phyloP scores from a whole-genome alignment of 2,888 invertebrate genomes.

The Beris chalybata region DNA sequence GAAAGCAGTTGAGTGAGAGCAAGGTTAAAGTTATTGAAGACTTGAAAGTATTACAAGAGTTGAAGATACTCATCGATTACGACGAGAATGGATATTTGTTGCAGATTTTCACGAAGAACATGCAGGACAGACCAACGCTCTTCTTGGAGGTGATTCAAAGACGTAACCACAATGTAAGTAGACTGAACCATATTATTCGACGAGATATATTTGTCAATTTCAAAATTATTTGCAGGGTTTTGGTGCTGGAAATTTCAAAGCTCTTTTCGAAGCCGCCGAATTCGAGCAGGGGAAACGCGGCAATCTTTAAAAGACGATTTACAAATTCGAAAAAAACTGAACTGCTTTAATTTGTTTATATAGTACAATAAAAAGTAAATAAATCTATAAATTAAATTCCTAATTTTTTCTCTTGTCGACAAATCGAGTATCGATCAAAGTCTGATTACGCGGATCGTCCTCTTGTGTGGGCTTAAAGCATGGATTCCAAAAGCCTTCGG shows the following conservation, averaged over 20 bases:
- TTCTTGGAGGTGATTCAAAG: conserved; percentile 97
- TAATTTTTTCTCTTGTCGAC: conserved; percentile 34
- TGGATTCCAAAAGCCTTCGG: conserved; percentile 54
- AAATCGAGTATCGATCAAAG: conserved; percentile 48
- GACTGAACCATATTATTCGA: neutral
- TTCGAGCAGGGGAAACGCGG: conserved; percentile 91
- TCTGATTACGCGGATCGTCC: conserved; percentile 50
- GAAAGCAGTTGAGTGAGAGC: conserved; percentile 73
- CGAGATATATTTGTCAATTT: neutral
- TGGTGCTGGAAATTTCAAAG: conserved; percentile 98
- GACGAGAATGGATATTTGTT: conserved; percentile 97
- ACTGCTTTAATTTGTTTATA: conserved; percentile 5
- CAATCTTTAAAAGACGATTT: conserved; percentile 69
- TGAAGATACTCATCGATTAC: conserved; percentile 94
- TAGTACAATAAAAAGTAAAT: conserved; percentile 3
- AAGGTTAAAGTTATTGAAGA: conserved; percentile 85
- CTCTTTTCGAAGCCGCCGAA: conserved; percentile 96
- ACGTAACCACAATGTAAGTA: conserved; percentile 84
- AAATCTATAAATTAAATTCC: conserved; percentile 17
- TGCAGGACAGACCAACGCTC: conserved; percentile 95
- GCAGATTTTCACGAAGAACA: conserved; percentile 95
- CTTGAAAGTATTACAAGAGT: conserved; percentile 75
- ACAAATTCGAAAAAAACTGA: neutral
- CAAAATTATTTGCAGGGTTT: conserved; percentile 76
- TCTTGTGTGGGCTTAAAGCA: conserved; percentile 47